Evolutionary conservation across 2,113 vertebrate species (phyloP).

Genomic region (Chiloscyllium plagiosum): DNA sequence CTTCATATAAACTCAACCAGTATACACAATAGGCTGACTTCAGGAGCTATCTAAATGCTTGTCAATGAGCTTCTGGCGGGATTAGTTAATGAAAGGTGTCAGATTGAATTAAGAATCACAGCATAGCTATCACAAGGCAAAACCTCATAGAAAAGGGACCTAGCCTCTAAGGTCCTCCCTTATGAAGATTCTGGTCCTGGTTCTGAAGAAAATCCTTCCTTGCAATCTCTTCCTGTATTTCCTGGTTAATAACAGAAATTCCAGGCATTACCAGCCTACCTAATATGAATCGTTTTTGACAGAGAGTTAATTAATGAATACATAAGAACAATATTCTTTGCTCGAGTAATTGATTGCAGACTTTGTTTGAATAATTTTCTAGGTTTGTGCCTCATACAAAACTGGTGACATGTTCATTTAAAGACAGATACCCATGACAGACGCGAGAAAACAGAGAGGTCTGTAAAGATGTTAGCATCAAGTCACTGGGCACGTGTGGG

Average conservation of each 20-base stretch:
- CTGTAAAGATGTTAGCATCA: neutral
- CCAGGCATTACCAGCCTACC: too few relatives aligned
- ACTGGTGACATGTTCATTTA: neutral
- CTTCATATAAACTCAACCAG: too few relatives aligned
- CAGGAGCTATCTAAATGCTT: neutral
- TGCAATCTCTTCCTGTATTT: too few relatives aligned
- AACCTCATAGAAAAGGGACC: neutral
- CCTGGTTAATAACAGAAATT: too few relatives aligned
- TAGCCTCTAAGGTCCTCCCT: neutral
- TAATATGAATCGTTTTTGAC: too few relatives aligned
- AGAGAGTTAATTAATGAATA: too few relatives aligned
- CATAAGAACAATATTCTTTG: too few relatives aligned
- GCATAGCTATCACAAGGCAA: neutral
- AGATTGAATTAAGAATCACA: neutral
- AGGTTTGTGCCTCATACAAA: neutral
- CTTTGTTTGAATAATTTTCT: too few relatives aligned
- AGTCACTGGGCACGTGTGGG: neutral
- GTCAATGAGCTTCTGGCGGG: neutral
- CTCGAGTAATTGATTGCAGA: too few relatives aligned
- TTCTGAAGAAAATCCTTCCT: too few relatives aligned
- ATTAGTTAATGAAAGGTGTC: neutral
- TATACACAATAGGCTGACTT: too few relatives aligned
- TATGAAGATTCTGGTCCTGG: too few relatives aligned
- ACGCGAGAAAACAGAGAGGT: neutral
- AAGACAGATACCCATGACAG: neutral